Conservation (phyloP, 2,888 invertebrate species). For the Embidobia sp. region DNA sequence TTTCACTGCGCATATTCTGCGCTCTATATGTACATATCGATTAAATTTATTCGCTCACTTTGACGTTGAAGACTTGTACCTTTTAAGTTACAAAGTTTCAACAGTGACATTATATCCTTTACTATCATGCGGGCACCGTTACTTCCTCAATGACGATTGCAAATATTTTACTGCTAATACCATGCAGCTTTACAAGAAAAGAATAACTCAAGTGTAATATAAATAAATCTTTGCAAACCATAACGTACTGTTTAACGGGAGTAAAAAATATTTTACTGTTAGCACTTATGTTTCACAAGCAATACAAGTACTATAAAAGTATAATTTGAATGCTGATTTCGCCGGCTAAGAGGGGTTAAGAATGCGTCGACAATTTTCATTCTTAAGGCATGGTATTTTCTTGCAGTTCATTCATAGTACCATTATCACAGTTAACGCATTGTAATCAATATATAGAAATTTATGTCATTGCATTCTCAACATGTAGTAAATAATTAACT, state of each 20-base stretch:
- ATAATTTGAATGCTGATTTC: conserved; percentile 12
- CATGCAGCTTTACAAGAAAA: conserved; percentile 7
- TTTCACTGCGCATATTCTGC: background rate
- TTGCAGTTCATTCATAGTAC: no score
- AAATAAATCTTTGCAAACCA: conserved; percentile 36
- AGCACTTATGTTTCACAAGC: conserved; percentile 26
- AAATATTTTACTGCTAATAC: conserved; percentile 22
- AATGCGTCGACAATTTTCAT: no score
- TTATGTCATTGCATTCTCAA: no score
- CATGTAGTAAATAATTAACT: no score
- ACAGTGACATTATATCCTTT: conserved; percentile 33
- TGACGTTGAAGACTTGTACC: conserved; percentile 10
- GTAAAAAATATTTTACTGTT: conserved; percentile 40
- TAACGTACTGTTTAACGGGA: conserved; percentile 18
- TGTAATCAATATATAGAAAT: no score
- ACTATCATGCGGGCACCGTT: conserved; percentile 35
- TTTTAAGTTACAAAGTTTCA: conserved; percentile 18
- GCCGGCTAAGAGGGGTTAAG: no score
- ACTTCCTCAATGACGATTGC: conserved; percentile 31
- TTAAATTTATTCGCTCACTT: conserved; percentile 25
- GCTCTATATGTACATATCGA: conserved; percentile 31
- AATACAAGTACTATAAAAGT: background rate
- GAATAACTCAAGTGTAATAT: conserved; percentile 21
- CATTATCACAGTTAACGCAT: no score
- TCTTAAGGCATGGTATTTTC: no score